Percentiles rank a stretch among this genome's conserved stretches.
Evolutionary conservation across 2,888 invertebrate genomes (phyloP).

Genomic region (Allophyes oxyacanthae): DNA sequence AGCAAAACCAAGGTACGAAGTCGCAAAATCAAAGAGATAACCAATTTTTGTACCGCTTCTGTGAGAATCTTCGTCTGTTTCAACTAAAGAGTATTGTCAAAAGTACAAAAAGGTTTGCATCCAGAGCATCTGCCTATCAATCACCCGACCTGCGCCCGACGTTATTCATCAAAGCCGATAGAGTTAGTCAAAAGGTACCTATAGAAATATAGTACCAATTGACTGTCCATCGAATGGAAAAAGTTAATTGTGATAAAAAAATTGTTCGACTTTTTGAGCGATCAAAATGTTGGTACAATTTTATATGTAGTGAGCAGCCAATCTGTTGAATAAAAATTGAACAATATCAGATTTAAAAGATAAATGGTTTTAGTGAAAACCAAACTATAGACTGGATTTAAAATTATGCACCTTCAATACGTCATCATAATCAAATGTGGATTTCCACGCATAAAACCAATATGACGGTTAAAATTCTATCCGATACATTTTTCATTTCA

Average conservation of each 20-base stretch:
- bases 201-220: constrained; percentile 10
- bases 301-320: not conserved
- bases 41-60: not conserved
- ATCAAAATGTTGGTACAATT: constrained; percentile 6
- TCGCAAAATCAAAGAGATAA: not conserved
- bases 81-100: not conserved
- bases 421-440: constrained; percentile 7
- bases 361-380: not conserved
- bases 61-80: not conserved
- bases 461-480: constrained; percentile 23
- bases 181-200: constrained; percentile 11
- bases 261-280: constrained; percentile 5
- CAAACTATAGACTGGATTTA: constrained; percentile 7
- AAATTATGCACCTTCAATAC: constrained; percentile 7
- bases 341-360: no score
- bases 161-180: constrained; percentile 14
- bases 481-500: constrained; percentile 27
- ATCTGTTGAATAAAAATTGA: not conserved
- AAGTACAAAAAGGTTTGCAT: constrained; percentile 10
- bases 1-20: no score
- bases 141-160: constrained; percentile 15
- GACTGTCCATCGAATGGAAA: constrained; percentile 12
- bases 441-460: constrained; percentile 18
- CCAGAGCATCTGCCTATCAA: constrained; percentile 8
- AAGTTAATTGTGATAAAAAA: constrained; percentile 23